phyloP scores from a whole-genome alignment of 2,888 invertebrate species.

The Mylabris sibirica region DNA sequence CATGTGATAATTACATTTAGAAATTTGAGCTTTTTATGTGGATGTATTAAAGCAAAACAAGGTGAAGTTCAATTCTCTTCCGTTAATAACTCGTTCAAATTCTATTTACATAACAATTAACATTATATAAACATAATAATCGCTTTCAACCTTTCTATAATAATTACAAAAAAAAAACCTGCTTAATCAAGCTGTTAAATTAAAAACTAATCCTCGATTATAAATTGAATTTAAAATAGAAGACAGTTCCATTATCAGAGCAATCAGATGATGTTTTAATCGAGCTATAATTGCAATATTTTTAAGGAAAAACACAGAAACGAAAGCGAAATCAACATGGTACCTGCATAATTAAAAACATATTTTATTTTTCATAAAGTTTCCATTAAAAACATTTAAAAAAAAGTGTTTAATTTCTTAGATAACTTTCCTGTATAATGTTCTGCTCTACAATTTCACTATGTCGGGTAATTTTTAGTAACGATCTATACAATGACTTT shows the following conservation, averaged over 20 bases:
- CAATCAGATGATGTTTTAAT: too few relatives aligned
- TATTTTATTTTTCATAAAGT: background rate
- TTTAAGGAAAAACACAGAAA: background rate
- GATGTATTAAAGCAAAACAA: background rate
- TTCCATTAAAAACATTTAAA: background rate
- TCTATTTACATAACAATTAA: constrained; percentile 9
- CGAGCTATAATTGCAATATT: too few relatives aligned
- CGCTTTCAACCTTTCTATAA: background rate
- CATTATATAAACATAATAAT: background rate
- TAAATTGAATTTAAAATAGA: background rate
- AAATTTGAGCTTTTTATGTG: background rate
- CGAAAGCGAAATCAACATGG: background rate
- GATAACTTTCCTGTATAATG: background rate
- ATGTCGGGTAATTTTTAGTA: background rate
- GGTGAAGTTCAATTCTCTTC: constrained; percentile 23
- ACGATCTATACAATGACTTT: constrained; percentile 1
- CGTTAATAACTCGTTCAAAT: background rate
- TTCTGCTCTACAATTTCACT: constrained; percentile 1
- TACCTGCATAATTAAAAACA: constrained; percentile 7
- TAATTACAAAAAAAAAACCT: background rate
- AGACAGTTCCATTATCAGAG: too few relatives aligned
- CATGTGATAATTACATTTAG: background rate
- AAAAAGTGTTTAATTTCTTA: background rate
- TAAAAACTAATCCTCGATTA: background rate
- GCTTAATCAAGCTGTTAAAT: background rate